Percentiles rank a stretch among this genome's conserved stretches.
Evolutionary conservation across 2,888 invertebrate genomes (phyloP).

Genomic region (Lymantria dispar): DNA sequence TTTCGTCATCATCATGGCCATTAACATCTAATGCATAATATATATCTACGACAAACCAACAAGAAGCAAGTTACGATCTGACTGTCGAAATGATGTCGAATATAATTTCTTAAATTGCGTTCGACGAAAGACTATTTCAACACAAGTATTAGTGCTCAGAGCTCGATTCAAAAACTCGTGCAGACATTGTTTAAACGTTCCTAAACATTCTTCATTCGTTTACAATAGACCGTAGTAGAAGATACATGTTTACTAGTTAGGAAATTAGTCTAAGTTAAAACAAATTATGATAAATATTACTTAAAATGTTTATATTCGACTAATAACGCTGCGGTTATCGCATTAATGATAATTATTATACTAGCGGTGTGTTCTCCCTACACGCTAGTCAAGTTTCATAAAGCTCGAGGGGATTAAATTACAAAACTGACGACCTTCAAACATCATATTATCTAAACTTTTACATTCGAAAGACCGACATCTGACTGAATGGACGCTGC

Average conservation of each 20-base stretch:
- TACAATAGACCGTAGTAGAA: too few species aligned
- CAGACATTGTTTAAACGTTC: constrained; percentile 24
- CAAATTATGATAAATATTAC: too few species aligned
- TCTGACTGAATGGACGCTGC: constrained; percentile 51
- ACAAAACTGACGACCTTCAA: constrained; percentile 65
- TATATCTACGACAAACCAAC: constrained; percentile 34
- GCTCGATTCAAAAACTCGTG: constrained; percentile 43
- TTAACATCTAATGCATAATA: constrained; percentile 41
- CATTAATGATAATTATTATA: constrained; percentile 31
- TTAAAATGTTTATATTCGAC: constrained; percentile 9
- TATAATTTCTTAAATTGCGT: constrained; percentile 57
- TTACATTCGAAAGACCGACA: constrained; percentile 57
- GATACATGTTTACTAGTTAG: too few species aligned
- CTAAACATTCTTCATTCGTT: too few species aligned
- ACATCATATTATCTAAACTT: constrained; percentile 68
- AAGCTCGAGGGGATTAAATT: constrained; percentile 64
- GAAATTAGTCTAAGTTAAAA: too few species aligned
- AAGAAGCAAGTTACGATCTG: constrained; percentile 33
- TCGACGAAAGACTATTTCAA: constrained; percentile 52
- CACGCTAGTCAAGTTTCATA: constrained; percentile 43
- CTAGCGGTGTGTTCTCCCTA: constrained; percentile 14
- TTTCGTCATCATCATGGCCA: constrained; percentile 26
- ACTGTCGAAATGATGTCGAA: constrained; percentile 49
- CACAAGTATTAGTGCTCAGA: constrained; percentile 43
- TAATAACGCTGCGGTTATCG: not conserved